Evolutionary conservation across 2,888 invertebrate genomes (phyloP).

Genomic region (Brachycybe producta): DNA sequence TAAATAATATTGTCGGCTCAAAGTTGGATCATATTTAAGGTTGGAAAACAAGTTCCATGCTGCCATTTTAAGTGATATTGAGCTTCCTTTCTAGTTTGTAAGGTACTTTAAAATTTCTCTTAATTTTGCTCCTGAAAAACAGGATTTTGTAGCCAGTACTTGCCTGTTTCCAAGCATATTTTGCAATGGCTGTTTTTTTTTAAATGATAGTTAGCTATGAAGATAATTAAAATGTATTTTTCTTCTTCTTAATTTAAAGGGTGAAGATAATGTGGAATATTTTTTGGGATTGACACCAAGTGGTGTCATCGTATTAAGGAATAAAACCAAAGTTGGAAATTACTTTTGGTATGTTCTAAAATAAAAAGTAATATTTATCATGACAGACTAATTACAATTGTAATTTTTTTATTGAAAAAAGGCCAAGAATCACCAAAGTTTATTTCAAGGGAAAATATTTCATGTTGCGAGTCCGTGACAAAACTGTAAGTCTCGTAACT

Average conservation of each 20-base stretch:
- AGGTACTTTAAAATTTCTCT: no score
- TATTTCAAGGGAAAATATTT: constrained; percentile 93
- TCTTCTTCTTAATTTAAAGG: constrained; percentile 44
- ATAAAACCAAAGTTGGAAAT: constrained; percentile 91
- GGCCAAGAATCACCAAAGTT: constrained; percentile 87
- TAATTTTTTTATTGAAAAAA: constrained; percentile 27
- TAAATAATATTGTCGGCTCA: no score
- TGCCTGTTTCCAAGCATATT: no score
- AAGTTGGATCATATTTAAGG: no score
- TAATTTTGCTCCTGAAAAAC: no score
- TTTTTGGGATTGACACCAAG: constrained; percentile 90
- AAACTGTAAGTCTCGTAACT: constrained; percentile 58
- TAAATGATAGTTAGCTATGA: no score
- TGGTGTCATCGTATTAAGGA: constrained; percentile 83
- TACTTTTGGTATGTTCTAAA: constrained; percentile 68
- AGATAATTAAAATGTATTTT: constrained; percentile 9
- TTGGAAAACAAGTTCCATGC: no score
- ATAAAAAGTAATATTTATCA: no score
- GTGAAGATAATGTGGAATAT: constrained; percentile 92
- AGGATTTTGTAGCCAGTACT: no score
- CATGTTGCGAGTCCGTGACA: constrained; percentile 89
- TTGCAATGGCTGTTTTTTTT: no score
- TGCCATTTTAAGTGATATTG: no score
- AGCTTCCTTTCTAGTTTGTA: no score
- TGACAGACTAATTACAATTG: not conserved